These are phyloP conservation scores for Stomorhina lunata DNA, from an alignment of 2,888 invertebrate genomes.

Conservation along the genomic window DNA sequence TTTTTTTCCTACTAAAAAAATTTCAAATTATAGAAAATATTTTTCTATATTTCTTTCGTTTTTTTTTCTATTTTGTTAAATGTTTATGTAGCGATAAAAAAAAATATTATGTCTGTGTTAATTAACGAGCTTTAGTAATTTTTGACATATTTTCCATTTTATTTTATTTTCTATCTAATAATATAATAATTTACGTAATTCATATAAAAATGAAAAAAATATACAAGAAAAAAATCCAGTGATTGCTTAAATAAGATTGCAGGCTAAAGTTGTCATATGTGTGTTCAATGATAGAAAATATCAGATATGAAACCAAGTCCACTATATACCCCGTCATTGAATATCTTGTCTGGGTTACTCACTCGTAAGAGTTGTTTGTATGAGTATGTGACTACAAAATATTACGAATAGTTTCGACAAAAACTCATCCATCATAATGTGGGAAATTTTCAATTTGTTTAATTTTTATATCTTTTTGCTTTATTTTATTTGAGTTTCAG, in stretches of 20 bases:
- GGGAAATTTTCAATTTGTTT: constrained; percentile 62
- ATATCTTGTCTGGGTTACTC: not conserved
- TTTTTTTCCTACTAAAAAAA: constrained; percentile 15
- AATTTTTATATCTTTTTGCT: constrained; percentile 29
- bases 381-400: constrained; percentile 3
- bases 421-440: constrained; percentile 64
- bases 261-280: constrained; percentile 33
- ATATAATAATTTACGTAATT: constrained; percentile 37
- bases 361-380: not conserved
- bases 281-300: constrained; percentile 24
- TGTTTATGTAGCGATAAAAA: constrained; percentile 56
- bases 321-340: not conserved
- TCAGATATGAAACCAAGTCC: not conserved
- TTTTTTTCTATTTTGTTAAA: constrained; percentile 21
- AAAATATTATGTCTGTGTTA: constrained; percentile 22
- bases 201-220: not conserved
- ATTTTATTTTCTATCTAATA: constrained; percentile 24
- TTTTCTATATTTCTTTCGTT: not conserved
- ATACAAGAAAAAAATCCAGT: not conserved
- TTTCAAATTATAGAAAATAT: too few species aligned
- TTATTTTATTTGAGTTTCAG: too few species aligned
- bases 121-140: constrained; percentile 55
- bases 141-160: constrained; percentile 43
- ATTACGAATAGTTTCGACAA: constrained; percentile 20
- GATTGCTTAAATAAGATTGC: constrained; percentile 55